Evolutionary conservation across 2,797 vertebrate species (phyloP).

Genomic region (Luscinia luscinia): DNA sequence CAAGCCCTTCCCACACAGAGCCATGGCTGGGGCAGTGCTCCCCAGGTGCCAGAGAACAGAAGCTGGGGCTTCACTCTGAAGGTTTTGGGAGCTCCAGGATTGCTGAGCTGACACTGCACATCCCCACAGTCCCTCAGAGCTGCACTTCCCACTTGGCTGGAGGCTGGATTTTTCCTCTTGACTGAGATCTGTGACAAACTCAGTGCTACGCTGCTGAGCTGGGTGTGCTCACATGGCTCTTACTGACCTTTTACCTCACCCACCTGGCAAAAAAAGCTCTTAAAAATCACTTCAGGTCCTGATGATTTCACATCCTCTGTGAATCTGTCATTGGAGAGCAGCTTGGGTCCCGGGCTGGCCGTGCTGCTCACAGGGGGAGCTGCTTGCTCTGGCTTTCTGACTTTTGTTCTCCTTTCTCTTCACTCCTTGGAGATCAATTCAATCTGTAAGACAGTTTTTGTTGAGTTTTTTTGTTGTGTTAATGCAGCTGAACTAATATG

Average conservation of each 20-base stretch:
- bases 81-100: rapidly evolving
- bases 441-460: conserved; percentile 4
- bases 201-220: not conserved
- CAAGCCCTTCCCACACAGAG: not conserved
- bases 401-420: conserved; percentile 51
- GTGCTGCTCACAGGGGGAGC: not conserved
- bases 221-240: not conserved
- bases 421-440: not conserved
- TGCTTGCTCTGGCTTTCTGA: not conserved
- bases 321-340: rapidly evolving
- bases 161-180: not conserved
- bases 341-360: not conserved
- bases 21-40: rapidly evolving
- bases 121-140: not conserved
- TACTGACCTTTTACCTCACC: not conserved
- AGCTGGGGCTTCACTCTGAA: not conserved
- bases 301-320: conserved; percentile 1
- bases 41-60: not conserved
- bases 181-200: not conserved
- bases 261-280: not conserved
- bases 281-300: not conserved
- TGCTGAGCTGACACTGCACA: not conserved
- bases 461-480: conserved; percentile 22
- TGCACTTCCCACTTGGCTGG: not conserved
- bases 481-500: conserved; percentile 58